Evolutionary conservation across 2,797 vertebrate genomes (phyloP), one percentile per base, ranked within the genome.

Genomic region (Scolopax bukidnonensis): DNA sequence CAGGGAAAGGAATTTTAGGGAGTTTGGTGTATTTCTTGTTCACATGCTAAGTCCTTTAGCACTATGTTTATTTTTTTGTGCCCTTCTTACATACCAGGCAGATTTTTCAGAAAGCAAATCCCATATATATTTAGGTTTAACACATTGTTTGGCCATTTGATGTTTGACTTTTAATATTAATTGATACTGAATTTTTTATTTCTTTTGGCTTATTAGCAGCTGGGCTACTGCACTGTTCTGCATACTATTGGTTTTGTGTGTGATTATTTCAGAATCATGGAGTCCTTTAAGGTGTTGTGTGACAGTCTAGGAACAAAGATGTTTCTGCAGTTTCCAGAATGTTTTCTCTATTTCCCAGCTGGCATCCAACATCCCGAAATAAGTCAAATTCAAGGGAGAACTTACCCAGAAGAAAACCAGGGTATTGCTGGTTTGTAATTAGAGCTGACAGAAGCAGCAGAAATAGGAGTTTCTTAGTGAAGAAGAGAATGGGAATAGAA

Each of bases 371-470:
- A 71, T 74, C 67, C 65, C 84, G 65, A 88, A 92, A 54, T 65
- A 84, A 92, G 59, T 88, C 16, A 85, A 47, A 84, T 74, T 88
- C 25, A 74, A 93, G 40, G 20, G n/a, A 85, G 69, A 70, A 30
- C 48, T 84, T 63, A 54, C 50, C 60, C 73, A 86, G 73, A 60
- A 87, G 48, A 60, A 57, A 64, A 78, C 24, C 0, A 0, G 68
- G 19, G 25, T 78, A 12, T 24, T 64, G 61, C 77, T 87, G 77
- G 30, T 68, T 78, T 84, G 53, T 91, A 75, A 78, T 78, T 38
- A 50, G 32, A 91, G 30, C 67, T 94, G 89, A 79, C 84, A 92
- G 93, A 84, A 81, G 63, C 64, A 87, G 74, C 61, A 33, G 86
- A 81, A 88, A 77, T 23, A 10, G 60, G 59, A 82, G 57, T 56